phyloP scores from a whole-genome alignment of 2,888 invertebrate genomes.

The Scaptomyza parva region DNA sequence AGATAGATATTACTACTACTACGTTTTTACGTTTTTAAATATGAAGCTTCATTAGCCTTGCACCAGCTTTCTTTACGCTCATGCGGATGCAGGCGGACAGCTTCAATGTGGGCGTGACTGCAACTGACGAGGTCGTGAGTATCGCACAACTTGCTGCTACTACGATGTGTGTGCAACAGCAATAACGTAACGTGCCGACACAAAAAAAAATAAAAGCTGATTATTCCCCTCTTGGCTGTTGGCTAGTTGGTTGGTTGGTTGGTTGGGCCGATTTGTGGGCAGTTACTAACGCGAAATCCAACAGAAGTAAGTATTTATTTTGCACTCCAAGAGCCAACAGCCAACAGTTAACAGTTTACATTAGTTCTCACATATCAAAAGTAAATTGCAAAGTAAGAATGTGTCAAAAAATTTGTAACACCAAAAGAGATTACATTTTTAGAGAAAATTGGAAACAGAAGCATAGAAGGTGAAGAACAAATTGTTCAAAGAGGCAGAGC shows the following conservation, averaged over 20 bases:
- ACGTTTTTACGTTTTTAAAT: constrained; percentile 6
- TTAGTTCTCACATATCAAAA: constrained; percentile 13
- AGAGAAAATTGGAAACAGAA: background rate
- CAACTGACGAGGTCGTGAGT: constrained; percentile 73
- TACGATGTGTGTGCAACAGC: constrained; percentile 31
- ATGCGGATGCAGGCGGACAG: constrained; percentile 58
- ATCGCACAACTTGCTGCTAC: constrained; percentile 66
- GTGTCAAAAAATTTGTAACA: too few species aligned
- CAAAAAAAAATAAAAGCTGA: constrained; percentile 6
- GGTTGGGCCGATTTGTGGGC: constrained; percentile 8
- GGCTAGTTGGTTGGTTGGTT: too few species aligned
- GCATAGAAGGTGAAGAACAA: too few species aligned
- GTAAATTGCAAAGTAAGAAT: background rate
- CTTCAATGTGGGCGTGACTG: constrained; percentile 57
- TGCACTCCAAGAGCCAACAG: constrained; percentile 4
- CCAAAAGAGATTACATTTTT: background rate
- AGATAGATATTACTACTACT: background rate
- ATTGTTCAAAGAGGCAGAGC: too few species aligned
- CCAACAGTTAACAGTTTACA: too few species aligned
- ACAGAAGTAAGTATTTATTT: constrained; percentile 17
- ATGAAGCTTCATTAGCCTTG: constrained; percentile 48
- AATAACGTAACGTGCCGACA: constrained; percentile 11
- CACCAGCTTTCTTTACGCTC: constrained; percentile 40
- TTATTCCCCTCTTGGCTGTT: constrained; percentile 14
- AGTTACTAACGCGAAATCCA: constrained; percentile 9